Evolutionary conservation across 2,888 invertebrate genomes (phyloP), one percentile per base, ranked within the genome.

Genomic region (Drosophila quinaria): DNA sequence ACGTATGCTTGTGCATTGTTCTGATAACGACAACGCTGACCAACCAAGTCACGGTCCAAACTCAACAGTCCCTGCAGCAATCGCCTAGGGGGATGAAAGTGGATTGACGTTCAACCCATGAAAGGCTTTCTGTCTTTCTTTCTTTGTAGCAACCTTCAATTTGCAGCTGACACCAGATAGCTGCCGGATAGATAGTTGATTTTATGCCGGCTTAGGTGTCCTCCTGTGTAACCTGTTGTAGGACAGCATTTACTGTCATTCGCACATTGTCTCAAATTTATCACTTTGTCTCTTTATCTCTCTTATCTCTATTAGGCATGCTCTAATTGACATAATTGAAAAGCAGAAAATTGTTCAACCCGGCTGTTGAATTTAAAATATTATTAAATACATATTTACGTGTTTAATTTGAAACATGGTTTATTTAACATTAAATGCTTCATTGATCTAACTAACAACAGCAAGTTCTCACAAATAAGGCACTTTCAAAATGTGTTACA

Each of bases 1-100:
- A 41, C 72, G 79, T 66, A 35, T 42, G 59, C 46, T 58, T 41
- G 47, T 55, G 59, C 51, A 46, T 55, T 37, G 46, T 55, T 56
- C 69, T 88, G 89, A 83, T 83, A 88, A 88, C 59, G 37, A 63
- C 42, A 33, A 49, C 33, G 47, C 56, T 77, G 70, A 51, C 56
- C 74, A 70, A 61, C 59, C 59, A 75, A 74, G 70, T 67, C 60
- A 47, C 2, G 37, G 37, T 11, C 25, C 15, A 33, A 22, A 33
- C 50, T 33, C 58, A 31, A 54, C 70, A 49, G 62, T 46, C 60
- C 47, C 13, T 55, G 49, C 69, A 60, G 49, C 49, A 70, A 74
- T 58, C 70, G 79, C 46, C 70, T 39, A 54, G 31, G 13, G 35
- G 41, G 37, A 35, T 29, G 46, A 42, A 71, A 54, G 44, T 46